These are phyloP conservation scores for Byasa hedistus DNA, from an alignment of 2,888 invertebrate species.

Conservation along the genomic window DNA sequence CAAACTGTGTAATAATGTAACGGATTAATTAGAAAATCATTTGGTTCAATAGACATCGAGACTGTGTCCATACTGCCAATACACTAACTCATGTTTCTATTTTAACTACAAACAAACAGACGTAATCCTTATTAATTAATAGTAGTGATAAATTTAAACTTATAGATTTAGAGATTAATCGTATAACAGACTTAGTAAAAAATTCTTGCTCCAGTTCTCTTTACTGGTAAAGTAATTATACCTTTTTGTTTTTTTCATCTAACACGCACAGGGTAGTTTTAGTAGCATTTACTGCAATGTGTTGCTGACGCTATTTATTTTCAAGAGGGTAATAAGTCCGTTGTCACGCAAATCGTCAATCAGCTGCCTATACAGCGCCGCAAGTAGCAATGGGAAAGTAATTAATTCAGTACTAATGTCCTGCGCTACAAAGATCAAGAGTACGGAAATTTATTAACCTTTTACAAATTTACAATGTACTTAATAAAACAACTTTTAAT, in stretches of 20 bases:
- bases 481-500: neutral
- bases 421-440: constrained; percentile 12
- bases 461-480: constrained; percentile 3
- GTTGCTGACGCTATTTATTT: constrained; percentile 23
- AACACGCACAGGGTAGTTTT: constrained; percentile 15
- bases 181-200: neutral
- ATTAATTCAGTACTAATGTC: constrained; percentile 26
- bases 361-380: constrained; percentile 22
- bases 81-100: no score
- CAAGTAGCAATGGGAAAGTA: constrained; percentile 20
- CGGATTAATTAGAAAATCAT: no score
- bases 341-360: constrained; percentile 31
- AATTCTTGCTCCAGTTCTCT: neutral
- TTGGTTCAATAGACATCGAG: no score
- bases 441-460: constrained; percentile 15
- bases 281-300: constrained; percentile 17
- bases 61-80: no score
- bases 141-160: neutral
- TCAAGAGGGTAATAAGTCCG: constrained; percentile 24
- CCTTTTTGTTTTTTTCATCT: constrained; percentile 7
- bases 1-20: no score
- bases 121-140: no score
- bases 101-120: no score
- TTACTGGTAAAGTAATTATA: neutral
- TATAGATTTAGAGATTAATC: neutral